A percentile compares a stretch with the other conserved stretches of the same genome.
phyloP scores from a whole-genome alignment of 2,797 vertebrate species.

The Acanthopagrus latus region DNA sequence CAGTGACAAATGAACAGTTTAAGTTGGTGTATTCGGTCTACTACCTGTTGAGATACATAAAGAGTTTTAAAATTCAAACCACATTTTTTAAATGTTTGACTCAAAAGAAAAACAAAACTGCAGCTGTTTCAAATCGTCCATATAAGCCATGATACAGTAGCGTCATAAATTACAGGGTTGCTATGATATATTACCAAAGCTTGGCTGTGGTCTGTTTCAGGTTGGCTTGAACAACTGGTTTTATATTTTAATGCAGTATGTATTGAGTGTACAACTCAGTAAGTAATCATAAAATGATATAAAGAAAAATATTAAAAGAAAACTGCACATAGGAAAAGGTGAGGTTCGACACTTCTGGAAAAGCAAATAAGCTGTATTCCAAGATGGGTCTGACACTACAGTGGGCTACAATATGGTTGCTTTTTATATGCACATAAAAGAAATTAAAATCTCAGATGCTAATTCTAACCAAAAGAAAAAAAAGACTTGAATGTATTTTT shows the following conservation, averaged over 20 bases:
- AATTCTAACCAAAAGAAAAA: conserved; percentile 15
- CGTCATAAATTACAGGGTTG: conserved; percentile 18
- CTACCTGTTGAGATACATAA: too few species aligned
- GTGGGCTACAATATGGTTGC: background rate
- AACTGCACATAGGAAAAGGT: background rate
- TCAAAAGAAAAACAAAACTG: too few species aligned
- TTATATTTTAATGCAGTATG: background rate
- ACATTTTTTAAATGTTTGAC: too few species aligned
- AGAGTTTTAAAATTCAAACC: too few species aligned
- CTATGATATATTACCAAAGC: conserved; percentile 9
- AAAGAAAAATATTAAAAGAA: background rate
- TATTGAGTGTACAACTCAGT: background rate
- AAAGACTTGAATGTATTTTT: conserved; percentile 32
- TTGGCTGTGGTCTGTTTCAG: background rate
- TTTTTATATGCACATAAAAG: background rate
- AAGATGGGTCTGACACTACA: background rate
- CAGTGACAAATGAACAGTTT: background rate
- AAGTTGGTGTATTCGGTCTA: too few species aligned
- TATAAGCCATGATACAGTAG: background rate
- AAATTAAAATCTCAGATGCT: background rate
- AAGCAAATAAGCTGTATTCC: background rate
- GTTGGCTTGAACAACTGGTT: background rate
- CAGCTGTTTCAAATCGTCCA: too few species aligned
- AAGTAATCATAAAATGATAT: background rate
- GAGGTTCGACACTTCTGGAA: background rate